A percentile compares a stretch with the other conserved stretches of the same genome.
Conservation (phyloP, 2,888 invertebrate genomes). For the Eupelmus urozonus region DNA sequence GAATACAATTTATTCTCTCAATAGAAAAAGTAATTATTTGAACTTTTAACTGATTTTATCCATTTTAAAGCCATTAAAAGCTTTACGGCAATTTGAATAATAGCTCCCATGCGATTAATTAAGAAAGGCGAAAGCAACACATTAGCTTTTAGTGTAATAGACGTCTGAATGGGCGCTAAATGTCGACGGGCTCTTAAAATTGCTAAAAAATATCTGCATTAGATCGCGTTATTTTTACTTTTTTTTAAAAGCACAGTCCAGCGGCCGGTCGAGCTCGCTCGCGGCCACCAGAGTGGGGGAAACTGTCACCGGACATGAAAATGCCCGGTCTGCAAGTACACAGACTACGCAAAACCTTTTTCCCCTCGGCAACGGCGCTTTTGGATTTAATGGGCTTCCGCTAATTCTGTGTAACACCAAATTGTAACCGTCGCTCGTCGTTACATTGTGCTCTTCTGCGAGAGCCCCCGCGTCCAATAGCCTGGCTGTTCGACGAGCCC, state of each 20-base stretch:
- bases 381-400: constrained; percentile 45
- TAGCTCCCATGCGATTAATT: constrained; percentile 17
- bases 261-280: not conserved
- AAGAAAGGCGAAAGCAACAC: constrained; percentile 8
- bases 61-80: not conserved
- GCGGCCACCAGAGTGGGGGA: constrained; percentile 23
- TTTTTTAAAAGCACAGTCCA: constrained; percentile 32
- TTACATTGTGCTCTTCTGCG: constrained; percentile 13
- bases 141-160: constrained; percentile 21
- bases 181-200: constrained; percentile 22
- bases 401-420: constrained; percentile 44
- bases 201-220: constrained; percentile 7
- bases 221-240: constrained; percentile 20
- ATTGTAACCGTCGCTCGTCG: constrained; percentile 33
- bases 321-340: not conserved
- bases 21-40: constrained; percentile 13
- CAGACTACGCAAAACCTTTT: not conserved
- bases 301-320: constrained; percentile 39
- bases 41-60: constrained; percentile 6
- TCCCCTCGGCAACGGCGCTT: constrained; percentile 11
- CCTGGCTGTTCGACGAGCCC: constrained; percentile 12
- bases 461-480: too few species aligned
- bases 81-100: constrained; percentile 15
- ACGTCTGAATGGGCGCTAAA: not conserved
- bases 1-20: not conserved